Conservation (phyloP, 2,888 invertebrate species). For the Cryptus viduatorius region DNA sequence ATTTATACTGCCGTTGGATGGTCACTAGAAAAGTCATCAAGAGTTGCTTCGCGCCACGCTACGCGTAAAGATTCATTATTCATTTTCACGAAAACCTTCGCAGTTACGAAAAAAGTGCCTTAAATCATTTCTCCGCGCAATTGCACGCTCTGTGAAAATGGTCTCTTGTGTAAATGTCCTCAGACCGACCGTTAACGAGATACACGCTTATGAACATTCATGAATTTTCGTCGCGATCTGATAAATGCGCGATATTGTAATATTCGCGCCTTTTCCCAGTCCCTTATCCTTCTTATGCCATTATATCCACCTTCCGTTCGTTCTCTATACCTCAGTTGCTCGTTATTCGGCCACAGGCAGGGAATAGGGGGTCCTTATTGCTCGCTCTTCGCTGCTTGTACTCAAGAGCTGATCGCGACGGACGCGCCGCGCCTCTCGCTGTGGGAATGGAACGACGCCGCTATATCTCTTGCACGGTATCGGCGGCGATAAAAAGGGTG, state of each 20-base stretch:
- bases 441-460: background rate
- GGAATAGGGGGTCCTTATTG: background rate
- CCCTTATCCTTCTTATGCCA: background rate
- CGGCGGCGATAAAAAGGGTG: background rate
- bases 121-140: background rate
- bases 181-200: background rate
- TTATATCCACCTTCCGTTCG: background rate
- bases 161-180: background rate
- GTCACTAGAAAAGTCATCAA: background rate
- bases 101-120: background rate
- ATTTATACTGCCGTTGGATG: background rate
- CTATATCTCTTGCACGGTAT: conserved; percentile 6
- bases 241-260: background rate
- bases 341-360: background rate
- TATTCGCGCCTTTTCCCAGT: background rate
- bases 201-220: background rate
- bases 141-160: background rate
- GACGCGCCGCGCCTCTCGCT: background rate
- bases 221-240: background rate
- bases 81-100: background rate
- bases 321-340: background rate
- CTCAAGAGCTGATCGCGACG: background rate
- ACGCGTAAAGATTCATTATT: background rate
- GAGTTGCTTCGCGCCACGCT: too few relatives aligned
- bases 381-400: too few relatives aligned